Conservation (phyloP, 1,140 invertebrate species). For the Achatina immaculata region DNA sequence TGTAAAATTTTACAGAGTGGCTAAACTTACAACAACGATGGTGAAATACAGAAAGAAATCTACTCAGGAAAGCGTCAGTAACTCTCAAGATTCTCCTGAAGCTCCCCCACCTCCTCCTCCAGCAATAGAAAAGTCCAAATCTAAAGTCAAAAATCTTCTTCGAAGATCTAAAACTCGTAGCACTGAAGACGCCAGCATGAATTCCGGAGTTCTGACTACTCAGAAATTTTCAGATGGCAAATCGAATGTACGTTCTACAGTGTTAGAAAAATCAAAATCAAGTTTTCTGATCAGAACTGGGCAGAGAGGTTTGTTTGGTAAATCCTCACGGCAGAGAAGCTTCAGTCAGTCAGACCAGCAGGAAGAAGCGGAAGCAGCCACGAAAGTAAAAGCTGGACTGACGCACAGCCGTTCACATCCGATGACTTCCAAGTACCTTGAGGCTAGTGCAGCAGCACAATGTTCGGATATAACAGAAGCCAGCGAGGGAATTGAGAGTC, state of each 20-base stretch:
- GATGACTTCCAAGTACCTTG: background rate
- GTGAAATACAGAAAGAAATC: constrained; percentile 36
- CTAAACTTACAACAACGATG: constrained; percentile 43
- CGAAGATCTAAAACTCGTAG: constrained; percentile 2
- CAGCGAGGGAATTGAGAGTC: background rate
- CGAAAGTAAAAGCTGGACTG: background rate
- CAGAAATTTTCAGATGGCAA: background rate
- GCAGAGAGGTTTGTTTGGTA: background rate
- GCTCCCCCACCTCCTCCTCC: background rate
- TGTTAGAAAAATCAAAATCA: background rate
- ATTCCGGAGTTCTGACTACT: background rate
- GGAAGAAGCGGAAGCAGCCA: background rate
- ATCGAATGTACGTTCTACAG: too few relatives aligned
- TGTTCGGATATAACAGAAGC: too few relatives aligned
- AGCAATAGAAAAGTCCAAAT: constrained; percentile 24
- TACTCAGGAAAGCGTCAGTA: background rate
- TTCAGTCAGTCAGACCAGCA: constrained; percentile 2
- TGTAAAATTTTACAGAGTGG: constrained; percentile 40
- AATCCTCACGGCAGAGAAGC: background rate
- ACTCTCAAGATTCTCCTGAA: background rate
- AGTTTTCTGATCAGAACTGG: background rate
- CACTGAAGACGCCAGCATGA: background rate
- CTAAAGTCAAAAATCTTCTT: constrained; percentile 15
- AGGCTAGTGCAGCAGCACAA: too few relatives aligned
- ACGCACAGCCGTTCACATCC: constrained; percentile 23